phyloP scores from a whole-genome alignment of 2,113 vertebrate species.

The Coreoperca whiteheadi region DNA sequence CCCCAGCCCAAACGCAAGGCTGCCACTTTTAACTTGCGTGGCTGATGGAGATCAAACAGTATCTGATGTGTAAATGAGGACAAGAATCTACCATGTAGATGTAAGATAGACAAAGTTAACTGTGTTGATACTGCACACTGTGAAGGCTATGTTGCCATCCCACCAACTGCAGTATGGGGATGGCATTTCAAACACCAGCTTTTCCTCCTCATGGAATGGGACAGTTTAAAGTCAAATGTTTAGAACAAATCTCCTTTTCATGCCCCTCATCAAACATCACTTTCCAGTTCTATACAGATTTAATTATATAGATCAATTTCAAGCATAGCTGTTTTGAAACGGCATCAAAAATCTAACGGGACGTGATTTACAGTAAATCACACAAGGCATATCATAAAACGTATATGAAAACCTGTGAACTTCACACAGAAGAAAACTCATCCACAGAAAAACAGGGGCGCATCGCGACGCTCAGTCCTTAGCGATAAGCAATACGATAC shows the following conservation, averaged over 20 bases:
- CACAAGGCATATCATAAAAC: not conserved
- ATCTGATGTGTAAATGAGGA: conserved; percentile 74
- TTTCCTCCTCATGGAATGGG: conserved; percentile 27
- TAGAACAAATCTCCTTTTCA: conserved; percentile 45
- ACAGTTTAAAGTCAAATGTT: conserved; percentile 39
- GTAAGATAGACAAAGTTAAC: conserved; percentile 46
- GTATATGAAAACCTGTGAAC: not conserved
- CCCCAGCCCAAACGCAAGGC: conserved; percentile 48
- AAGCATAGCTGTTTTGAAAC: not conserved
- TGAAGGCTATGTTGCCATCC: conserved; percentile 18
- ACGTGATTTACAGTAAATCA: not conserved
- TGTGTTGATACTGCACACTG: conserved; percentile 24
- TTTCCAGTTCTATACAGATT: conserved; percentile 20
- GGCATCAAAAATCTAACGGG: not conserved
- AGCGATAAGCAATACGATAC: not conserved
- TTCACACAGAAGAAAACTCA: conserved; percentile 19
- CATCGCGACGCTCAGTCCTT: not conserved
- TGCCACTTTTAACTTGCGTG: conserved; percentile 65
- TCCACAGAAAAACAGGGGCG: not conserved
- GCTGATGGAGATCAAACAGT: conserved; percentile 72
- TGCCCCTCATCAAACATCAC: conserved; percentile 10
- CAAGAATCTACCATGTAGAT: conserved; percentile 57
- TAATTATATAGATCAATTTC: conserved; percentile 3
- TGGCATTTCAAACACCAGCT: conserved; percentile 50
- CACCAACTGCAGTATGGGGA: conserved; percentile 22